phyloP scores from a whole-genome alignment of 2,888 invertebrate genomes.

The Eilema depressum region DNA sequence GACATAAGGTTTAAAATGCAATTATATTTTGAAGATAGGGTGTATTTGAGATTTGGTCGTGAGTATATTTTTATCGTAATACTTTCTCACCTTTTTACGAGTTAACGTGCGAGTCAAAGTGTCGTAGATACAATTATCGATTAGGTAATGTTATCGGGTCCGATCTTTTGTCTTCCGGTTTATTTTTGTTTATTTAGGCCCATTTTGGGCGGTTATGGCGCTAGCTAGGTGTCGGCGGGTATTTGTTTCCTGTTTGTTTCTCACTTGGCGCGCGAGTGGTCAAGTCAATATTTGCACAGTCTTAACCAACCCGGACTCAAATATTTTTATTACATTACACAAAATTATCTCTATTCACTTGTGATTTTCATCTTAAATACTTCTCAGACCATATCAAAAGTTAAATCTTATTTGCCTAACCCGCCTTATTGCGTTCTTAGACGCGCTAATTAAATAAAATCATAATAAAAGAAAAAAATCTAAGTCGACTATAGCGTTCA shows the following conservation, averaged over 20 bases:
- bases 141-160: constrained; percentile 84
- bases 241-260: constrained; percentile 67
- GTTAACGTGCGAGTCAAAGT: constrained; percentile 82
- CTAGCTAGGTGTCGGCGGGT: constrained; percentile 56
- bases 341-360: background rate
- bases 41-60: constrained; percentile 48
- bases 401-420: too few species aligned
- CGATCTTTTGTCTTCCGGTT: constrained; percentile 86
- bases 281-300: background rate
- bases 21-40: background rate
- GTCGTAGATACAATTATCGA: constrained; percentile 87
- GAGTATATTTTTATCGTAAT: constrained; percentile 81
- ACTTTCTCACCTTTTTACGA: constrained; percentile 87
- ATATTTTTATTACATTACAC: background rate
- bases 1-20: constrained; percentile 46
- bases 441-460: too few species aligned
- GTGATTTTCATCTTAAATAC: too few species aligned
- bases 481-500: background rate
- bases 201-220: constrained; percentile 72
- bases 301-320: background rate
- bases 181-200: constrained; percentile 82
- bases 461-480: too few species aligned
- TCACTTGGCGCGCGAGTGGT: constrained; percentile 27
- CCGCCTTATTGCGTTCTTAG: too few species aligned
- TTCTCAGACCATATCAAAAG: too few species aligned